phyloP scores from a whole-genome alignment of 2,888 invertebrate genomes.

The Empis stercorea region DNA sequence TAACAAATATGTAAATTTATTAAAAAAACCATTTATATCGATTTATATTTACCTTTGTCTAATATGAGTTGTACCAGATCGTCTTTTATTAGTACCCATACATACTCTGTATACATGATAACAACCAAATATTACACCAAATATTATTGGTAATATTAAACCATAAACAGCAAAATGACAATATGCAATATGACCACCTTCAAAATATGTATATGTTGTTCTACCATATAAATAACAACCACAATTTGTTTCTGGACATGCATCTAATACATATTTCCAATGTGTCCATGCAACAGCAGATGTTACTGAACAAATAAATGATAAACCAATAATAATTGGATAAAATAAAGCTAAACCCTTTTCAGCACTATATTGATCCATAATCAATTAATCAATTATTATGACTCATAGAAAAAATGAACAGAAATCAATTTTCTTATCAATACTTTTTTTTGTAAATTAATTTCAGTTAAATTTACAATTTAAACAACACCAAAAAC shows the following conservation, averaged over 20 bases:
- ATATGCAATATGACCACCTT: slow-evolving; percentile 50
- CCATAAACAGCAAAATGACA: slow-evolving; percentile 58
- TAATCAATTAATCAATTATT: slow-evolving; percentile 13
- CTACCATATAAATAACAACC: slow-evolving; percentile 55
- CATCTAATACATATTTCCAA: slow-evolving; percentile 53
- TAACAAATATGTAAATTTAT: too few relatives aligned
- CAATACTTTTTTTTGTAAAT: too few relatives aligned
- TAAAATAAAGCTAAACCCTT: slow-evolving; percentile 29
- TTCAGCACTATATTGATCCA: slow-evolving; percentile 30
- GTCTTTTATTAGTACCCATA: slow-evolving; percentile 42
- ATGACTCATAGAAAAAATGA: not conserved
- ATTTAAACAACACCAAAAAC: too few relatives aligned
- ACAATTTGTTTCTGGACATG: slow-evolving; percentile 52
- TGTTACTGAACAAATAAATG: slow-evolving; percentile 25
- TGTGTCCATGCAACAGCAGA: slow-evolving; percentile 52
- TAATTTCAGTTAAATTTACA: too few relatives aligned
- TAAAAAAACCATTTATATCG: too few relatives aligned
- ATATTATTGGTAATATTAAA: slow-evolving; percentile 47
- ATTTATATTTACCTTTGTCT: slow-evolving; percentile 32
- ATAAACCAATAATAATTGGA: slow-evolving; percentile 26
- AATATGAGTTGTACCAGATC: slow-evolving; percentile 29
- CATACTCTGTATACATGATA: slow-evolving; percentile 59
- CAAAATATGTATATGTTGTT: slow-evolving; percentile 47
- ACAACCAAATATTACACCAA: slow-evolving; percentile 47
- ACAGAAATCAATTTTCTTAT: too few relatives aligned